Evolutionary conservation across 2,888 invertebrate species (phyloP).

Genomic region (Meandrusa payeni): DNA sequence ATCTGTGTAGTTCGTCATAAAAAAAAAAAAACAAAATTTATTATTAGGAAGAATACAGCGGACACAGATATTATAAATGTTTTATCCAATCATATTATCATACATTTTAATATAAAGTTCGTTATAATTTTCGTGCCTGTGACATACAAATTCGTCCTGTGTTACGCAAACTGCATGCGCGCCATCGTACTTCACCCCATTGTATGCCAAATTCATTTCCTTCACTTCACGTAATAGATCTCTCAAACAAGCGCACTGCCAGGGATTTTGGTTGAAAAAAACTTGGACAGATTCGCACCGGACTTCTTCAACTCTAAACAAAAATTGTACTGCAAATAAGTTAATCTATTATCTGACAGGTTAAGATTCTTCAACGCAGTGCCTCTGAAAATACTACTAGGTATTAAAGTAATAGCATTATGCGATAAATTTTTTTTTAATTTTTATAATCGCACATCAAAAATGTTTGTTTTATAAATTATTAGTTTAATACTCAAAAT

Average conservation of each 20-base stretch:
- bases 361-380: conserved; percentile 54
- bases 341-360: conserved; percentile 54
- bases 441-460: too few relatives aligned
- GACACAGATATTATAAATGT: too few relatives aligned
- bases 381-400: conserved; percentile 52
- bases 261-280: conserved; percentile 67
- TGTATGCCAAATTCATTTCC: conserved; percentile 47
- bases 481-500: too few relatives aligned
- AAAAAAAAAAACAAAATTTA: too few relatives aligned
- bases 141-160: conserved; percentile 46
- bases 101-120: conserved; percentile 45
- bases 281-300: conserved; percentile 49
- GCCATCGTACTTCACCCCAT: conserved; percentile 48
- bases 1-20: too few relatives aligned
- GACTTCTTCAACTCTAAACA: conserved; percentile 55
- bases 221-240: conserved; percentile 57
- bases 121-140: conserved; percentile 48
- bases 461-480: too few relatives aligned
- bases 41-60: too few relatives aligned
- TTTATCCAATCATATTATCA: background rate
- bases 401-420: conserved; percentile 50
- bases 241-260: conserved; percentile 63
- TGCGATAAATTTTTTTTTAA: too few relatives aligned
- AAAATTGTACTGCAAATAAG: conserved; percentile 60
- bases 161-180: conserved; percentile 54